Evolutionary conservation across 2,113 vertebrate genomes (phyloP).

Genomic region (Ophiodon elongatus): DNA sequence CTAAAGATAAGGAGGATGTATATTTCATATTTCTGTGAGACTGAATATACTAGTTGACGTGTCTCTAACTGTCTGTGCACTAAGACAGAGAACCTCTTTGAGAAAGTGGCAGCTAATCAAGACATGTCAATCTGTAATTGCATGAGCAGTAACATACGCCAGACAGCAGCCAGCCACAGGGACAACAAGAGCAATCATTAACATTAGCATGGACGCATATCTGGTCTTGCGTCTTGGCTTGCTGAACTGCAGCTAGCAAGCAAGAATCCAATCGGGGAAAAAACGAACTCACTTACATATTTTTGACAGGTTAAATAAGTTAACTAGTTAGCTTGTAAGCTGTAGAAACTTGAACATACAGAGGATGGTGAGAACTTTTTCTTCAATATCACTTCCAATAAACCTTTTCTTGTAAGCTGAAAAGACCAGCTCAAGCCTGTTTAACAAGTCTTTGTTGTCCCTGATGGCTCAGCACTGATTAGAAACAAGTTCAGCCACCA

Average conservation of each 20-base stretch:
- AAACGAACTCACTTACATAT: neutral
- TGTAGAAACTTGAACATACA: neutral
- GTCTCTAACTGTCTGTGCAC: neutral
- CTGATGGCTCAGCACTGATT: too few species aligned
- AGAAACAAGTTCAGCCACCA: neutral
- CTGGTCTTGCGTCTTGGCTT: neutral
- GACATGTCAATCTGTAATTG: neutral
- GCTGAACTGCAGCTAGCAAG: neutral
- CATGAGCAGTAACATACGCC: neutral
- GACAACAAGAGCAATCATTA: neutral
- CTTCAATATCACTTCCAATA: neutral
- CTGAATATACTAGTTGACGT: too few species aligned
- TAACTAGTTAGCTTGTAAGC: neutral
- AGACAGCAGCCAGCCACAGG: neutral
- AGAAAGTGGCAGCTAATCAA: neutral
- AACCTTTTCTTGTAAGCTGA: neutral
- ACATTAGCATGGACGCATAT: neutral
- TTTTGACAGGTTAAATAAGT: too few species aligned
- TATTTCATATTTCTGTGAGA: neutral
- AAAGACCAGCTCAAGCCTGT: too few species aligned
- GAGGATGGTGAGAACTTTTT: neutral
- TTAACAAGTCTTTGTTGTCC: too few species aligned
- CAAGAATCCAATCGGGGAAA: neutral
- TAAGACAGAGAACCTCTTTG: neutral
- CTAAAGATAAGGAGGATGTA: too few species aligned